Percentiles rank a stretch among this genome's conserved stretches.
These are phyloP conservation scores for Oscheius myriophilus DNA, from an alignment of 2,888 invertebrate species.

Conservation along the genomic window DNA sequence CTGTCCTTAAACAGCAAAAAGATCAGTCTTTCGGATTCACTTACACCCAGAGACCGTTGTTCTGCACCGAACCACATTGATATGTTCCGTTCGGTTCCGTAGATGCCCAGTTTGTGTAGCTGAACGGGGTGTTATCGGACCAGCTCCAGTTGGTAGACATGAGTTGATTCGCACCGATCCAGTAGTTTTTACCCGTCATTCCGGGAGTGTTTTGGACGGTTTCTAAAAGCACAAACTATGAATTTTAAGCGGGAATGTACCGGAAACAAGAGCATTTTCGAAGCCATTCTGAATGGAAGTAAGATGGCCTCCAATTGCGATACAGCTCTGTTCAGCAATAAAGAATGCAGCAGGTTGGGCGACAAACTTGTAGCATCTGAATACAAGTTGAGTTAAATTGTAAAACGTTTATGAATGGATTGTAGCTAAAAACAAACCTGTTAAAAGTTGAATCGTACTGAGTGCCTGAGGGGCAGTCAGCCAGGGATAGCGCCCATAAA, in stretches of 20 bases:
- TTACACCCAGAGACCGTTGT: constrained; percentile 1
- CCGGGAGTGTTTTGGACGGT: constrained; percentile 15
- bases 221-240: background rate
- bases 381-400: too few relatives aligned
- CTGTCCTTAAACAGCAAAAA: background rate
- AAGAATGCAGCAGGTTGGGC: constrained; percentile 18
- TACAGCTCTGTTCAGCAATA: constrained; percentile 25
- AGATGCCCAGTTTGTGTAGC: constrained; percentile 16
- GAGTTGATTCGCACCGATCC: constrained; percentile 28
- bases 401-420: too few relatives aligned
- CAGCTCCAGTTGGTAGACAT: constrained; percentile 30
- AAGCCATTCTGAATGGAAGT: constrained; percentile 30
- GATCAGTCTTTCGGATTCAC: background rate
- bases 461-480: constrained; percentile 22
- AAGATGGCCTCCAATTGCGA: constrained; percentile 23
- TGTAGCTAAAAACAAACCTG: constrained; percentile 2
- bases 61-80: constrained; percentile 5
- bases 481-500: background rate
- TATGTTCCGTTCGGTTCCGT: constrained; percentile 15
- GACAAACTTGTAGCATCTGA: constrained; percentile 25
- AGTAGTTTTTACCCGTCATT: constrained; percentile 5
- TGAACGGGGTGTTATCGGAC: constrained; percentile 13
- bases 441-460: constrained; percentile 23
- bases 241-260: constrained; percentile 1
- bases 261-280: constrained; percentile 26